A percentile compares a stretch with the other conserved stretches of the same genome.
These are phyloP conservation scores for Ophion ellenae DNA, from an alignment of 2,888 invertebrate species.

Conservation along the genomic window DNA sequence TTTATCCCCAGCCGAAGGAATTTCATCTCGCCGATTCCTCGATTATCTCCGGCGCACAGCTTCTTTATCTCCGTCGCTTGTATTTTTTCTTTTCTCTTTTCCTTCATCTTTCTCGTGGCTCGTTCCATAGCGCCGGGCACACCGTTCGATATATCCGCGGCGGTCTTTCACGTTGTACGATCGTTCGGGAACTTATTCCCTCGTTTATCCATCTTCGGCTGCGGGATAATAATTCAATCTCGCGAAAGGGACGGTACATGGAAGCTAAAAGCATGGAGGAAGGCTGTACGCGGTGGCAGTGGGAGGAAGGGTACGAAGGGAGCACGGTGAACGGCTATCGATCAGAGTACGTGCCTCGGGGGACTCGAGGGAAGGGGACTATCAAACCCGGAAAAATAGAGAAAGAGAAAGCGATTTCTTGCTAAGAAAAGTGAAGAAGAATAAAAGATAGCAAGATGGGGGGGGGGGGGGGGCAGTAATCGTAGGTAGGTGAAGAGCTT, in stretches of 20 bases:
- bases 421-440: constrained; percentile 26
- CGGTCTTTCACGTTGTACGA: constrained; percentile 29
- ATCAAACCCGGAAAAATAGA: constrained; percentile 53
- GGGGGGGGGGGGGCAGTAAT: neutral
- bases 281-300: constrained; percentile 5
- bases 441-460: neutral
- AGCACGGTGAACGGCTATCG: constrained; percentile 60
- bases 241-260: constrained; percentile 52
- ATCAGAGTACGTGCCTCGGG: constrained; percentile 62
- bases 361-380: constrained; percentile 39
- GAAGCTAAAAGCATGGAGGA: constrained; percentile 8
- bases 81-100: too few relatives aligned
- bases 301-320: constrained; percentile 1
- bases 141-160: constrained; percentile 22
- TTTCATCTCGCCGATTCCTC: constrained; percentile 43
- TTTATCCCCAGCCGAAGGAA: constrained; percentile 34
- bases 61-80: constrained; percentile 52
- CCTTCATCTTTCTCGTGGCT: constrained; percentile 47
- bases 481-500: constrained; percentile 24
- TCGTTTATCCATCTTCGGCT: constrained; percentile 65
- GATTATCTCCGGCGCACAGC: constrained; percentile 50
- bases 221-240: constrained; percentile 68
- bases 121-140: neutral
- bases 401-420: constrained; percentile 38
- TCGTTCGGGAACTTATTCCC: constrained; percentile 57